Base-by-base conservation (phyloP, 2,797 vertebrate species). In the Sebastes diaconus region DNA sequence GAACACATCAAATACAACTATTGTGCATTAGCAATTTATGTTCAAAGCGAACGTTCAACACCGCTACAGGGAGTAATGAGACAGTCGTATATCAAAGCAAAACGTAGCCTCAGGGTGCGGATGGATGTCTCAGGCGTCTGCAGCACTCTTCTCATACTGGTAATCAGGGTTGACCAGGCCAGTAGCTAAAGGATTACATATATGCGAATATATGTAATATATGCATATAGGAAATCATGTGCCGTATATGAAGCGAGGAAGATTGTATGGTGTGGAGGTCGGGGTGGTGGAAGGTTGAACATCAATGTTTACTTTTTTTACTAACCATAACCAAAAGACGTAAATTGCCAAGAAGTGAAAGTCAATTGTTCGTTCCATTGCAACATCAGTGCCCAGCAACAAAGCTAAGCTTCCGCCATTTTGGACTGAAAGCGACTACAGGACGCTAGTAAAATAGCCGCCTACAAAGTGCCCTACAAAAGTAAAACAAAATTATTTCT, bases 31-130 rank as follows among this genome's bases (percentile, higher is more conserved):
- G 42, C 24, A 70, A 61, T 75, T 79, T 58, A 68, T 73, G 36
- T 74, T 77, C 61, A 81, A 79, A 79, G 68, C 25, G 24, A 52
- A 55, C 18, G 20, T 79, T 64, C 39, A 72, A 42, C 18, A n/a
- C 16, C 11, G n/a, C 12, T 32, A 25, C 24, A 55, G 34, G 58
- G 63, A 39, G n/a, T 63, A 77, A 80, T 69, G 24, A 11, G 42
- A 60, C 57, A 14, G 27, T 39, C 24, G 16, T 30, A 46, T 75
- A 73, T 80, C 50, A 75, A 66, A 73, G 64, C 18, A 80, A 65
- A 63, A 30, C 25, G 25, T 22, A 59, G 25, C 32, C 59, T 11
- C 18, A 75, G 67, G 68, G 22, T 71, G n/a, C n/a, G 1, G 39
- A 64, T 20, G n/a, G 25, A 46, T 70, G 34, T 10, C 55, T 69